Conservation (phyloP, 2,113 vertebrate genomes). For the Saguinus imperator region DNA sequence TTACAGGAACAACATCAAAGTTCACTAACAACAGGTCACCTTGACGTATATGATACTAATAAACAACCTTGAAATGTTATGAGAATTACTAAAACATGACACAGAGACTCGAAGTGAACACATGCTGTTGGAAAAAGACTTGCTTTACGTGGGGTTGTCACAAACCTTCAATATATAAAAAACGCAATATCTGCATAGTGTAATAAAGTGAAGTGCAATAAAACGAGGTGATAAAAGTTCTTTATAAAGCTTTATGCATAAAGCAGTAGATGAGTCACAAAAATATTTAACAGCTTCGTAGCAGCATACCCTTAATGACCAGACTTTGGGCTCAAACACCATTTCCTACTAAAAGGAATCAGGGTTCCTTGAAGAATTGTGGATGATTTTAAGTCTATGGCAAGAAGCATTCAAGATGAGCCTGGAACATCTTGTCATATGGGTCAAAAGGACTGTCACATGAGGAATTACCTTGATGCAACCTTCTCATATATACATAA, state of each 20-base stretch:
- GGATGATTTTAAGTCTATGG: background rate
- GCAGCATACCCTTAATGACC: background rate
- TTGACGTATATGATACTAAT: too few relatives aligned
- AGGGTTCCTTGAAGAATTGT: background rate
- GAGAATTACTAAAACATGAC: background rate
- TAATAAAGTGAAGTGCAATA: background rate
- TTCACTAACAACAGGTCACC: too few relatives aligned
- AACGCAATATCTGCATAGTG: too few relatives aligned
- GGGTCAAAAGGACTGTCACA: background rate
- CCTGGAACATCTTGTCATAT: background rate
- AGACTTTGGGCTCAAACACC: background rate
- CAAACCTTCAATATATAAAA: background rate
- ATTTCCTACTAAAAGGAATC: background rate
- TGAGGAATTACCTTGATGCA: background rate
- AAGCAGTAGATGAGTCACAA: background rate
- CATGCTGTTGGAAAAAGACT: background rate
- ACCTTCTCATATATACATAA: background rate
- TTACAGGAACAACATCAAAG: background rate
- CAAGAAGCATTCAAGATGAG: background rate
- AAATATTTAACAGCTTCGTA: background rate
- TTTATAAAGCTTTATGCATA: background rate
- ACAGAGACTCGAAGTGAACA: background rate
- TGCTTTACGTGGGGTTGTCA: background rate
- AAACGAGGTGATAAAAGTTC: background rate
- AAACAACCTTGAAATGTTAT: background rate